Percentiles rank a stretch among this genome's conserved stretches.
Conservation (phyloP, 1,140 invertebrate species). For the Cotesia glomerata region DNA sequence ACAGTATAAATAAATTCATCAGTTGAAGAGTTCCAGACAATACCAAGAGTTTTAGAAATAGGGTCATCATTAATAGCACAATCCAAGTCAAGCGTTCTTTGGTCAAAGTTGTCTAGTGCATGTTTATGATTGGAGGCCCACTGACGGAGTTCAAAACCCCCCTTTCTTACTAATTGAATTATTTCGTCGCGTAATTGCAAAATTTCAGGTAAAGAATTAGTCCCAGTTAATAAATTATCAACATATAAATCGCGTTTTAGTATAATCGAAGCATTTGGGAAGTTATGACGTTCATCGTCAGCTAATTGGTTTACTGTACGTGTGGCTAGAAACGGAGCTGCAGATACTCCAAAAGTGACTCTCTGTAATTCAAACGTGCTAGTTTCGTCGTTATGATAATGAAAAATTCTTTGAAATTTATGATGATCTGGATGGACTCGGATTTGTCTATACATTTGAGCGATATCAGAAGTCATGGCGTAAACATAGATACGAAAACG, state of each 20-base stretch:
- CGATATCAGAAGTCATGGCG: conserved; percentile 41
- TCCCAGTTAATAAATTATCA: conserved; percentile 57
- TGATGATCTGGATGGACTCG: conserved; percentile 31
- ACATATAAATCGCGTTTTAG: conserved; percentile 53
- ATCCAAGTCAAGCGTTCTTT: conserved; percentile 18
- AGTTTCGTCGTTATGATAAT: conserved; percentile 1
- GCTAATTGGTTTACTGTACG: conserved; percentile 50
- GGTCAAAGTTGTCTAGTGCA: conserved; percentile 9
- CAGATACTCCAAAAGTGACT: conserved; percentile 52
- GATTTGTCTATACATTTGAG: conserved; percentile 28
- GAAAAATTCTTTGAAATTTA: conserved; percentile 31
- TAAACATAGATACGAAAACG: no score
- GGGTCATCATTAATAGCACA: conserved; percentile 1
- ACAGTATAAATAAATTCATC: neutral
- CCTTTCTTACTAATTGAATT: conserved; percentile 33
- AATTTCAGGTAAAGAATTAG: conserved; percentile 44
- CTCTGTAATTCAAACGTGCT: conserved; percentile 25
- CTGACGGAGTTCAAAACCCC: conserved; percentile 47
- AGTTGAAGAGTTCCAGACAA: neutral
- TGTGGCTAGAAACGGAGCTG: conserved; percentile 53
- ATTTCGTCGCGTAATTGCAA: conserved; percentile 38
- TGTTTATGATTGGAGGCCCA: conserved; percentile 44
- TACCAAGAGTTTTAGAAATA: conserved; percentile 16
- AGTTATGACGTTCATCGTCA: conserved; percentile 39
- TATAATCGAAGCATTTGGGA: conserved; percentile 39